These are phyloP conservation scores for Taxidea taxus DNA, from an alignment of 2,113 vertebrate species.

Conservation along the genomic window DNA sequence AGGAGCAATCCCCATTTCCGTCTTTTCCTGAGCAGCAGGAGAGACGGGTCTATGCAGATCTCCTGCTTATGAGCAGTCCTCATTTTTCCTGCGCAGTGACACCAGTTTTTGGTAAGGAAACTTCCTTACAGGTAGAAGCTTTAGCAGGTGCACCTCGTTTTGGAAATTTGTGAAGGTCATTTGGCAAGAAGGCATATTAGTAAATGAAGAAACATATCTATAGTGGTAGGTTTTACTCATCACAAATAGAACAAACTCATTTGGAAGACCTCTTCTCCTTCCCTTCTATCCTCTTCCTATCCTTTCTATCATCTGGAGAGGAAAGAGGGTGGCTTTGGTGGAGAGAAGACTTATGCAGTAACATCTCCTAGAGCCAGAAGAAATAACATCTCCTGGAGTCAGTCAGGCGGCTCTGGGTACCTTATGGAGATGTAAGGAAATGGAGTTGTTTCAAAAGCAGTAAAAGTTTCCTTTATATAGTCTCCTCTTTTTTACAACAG, in stretches of 20 bases:
- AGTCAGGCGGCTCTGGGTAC: constrained; percentile 59
- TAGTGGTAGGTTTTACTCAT: constrained; percentile 48
- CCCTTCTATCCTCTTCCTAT: not conserved
- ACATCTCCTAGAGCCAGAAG: not conserved
- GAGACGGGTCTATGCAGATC: not conserved
- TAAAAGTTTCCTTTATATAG: constrained; percentile 75
- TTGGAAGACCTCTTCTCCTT: not conserved
- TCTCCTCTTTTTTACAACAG: constrained; percentile 66
- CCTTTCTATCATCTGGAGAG: not conserved
- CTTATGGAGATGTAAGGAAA: constrained; percentile 65
- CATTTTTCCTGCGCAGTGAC: not conserved
- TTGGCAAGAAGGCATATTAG: constrained; percentile 45
- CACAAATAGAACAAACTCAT: not conserved
- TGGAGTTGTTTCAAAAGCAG: constrained; percentile 75
- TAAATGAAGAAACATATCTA: constrained; percentile 26
- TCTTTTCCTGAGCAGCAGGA: not conserved
- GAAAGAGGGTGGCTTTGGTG: not conserved
- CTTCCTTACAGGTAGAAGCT: not conserved
- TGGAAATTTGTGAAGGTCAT: constrained; percentile 37
- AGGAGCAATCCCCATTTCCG: not conserved
- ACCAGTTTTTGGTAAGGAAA: not conserved
- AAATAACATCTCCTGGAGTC: not conserved
- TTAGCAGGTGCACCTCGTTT: constrained; percentile 50
- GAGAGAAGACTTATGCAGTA: not conserved
- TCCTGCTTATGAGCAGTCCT: not conserved